Evolutionary conservation across 2,113 vertebrate species (phyloP).

Genomic region (Danio rerio): DNA sequence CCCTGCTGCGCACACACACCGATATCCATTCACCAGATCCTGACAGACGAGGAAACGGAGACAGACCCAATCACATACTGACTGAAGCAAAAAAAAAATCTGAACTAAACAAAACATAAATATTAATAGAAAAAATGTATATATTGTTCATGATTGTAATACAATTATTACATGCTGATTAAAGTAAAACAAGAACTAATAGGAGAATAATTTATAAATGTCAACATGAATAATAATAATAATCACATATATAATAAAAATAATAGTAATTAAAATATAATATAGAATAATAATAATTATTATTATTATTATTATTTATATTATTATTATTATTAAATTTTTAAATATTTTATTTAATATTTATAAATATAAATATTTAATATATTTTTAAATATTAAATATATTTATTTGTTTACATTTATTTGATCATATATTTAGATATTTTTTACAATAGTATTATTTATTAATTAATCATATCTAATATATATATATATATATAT

Average conservation of each 20-base stretch:
- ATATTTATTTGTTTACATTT: too few species aligned
- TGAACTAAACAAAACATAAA: not conserved
- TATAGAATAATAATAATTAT: not conserved
- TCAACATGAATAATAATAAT: not conserved
- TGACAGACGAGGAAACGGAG: slow-evolving; percentile 59
- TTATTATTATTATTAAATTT: not conserved
- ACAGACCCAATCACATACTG: not conserved
- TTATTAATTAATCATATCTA: too few species aligned
- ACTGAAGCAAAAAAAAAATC: not conserved
- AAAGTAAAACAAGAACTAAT: not conserved
- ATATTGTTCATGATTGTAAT: not conserved
- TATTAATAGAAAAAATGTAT: too few species aligned
- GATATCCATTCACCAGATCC: slow-evolving; percentile 89
- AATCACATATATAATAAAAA: not conserved
- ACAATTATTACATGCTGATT: not conserved
- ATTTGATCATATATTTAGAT: too few species aligned
- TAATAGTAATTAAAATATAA: too few species aligned
- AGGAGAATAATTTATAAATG: not conserved
- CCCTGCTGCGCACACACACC: slow-evolving; percentile 85
- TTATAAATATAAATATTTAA: too few species aligned
- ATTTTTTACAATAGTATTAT: too few species aligned
- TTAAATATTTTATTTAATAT: too few species aligned
- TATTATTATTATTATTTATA: not conserved
- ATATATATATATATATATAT: too few species aligned
- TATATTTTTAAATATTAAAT: too few species aligned